Evolutionary conservation across 2,113 vertebrate genomes (phyloP), one percentile per base, ranked within the genome.

Genomic region (Grammomys dolichurus): DNA sequence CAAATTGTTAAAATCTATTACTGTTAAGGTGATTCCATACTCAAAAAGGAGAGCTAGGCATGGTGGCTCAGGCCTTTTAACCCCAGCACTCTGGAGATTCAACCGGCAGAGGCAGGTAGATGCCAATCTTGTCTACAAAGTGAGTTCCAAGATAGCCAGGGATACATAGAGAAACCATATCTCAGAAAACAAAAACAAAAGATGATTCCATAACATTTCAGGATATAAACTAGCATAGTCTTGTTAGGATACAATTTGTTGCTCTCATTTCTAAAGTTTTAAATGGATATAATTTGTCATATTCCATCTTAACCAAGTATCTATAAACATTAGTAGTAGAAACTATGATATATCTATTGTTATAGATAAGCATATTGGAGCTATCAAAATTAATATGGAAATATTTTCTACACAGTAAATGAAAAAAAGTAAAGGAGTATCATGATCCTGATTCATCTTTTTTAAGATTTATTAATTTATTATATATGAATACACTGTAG

Each of bases 381-480:
- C 67, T 76, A 89, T 60, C 69, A 46, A 46, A 17, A 85, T 7
- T 56, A 93, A 75, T 26, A 73, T 31, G 14, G 22, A 88, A 94
- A 90, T 46, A 28, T 81, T 63, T 87, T 58, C 24, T 93, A 96
- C 26, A 86, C 6, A 93, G 0, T 60, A 95, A 65, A 93, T 80
- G 20, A 87, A 81, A 92, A 93, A 92, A n/a, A 90, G 54, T 72
- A 24, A 93, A 88, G 54, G 3, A 96, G 26, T 36, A 95, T 80
- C 77, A 54, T 54, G 77, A 72, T 26, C 10, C 70, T 72, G 40
- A 72, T 20, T 72, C 36, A n/a, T 72, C 40, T 72, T 72, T 40
- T 40, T 40, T 40, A 40, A 40, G 40, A 40, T 40, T 40, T 40
- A 40, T 40, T 40, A 2, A 40, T 40, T 40, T 40, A 40, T 40